Conservation (phyloP, 2,113 vertebrate species). For the Phylloscopus trochiloides region DNA sequence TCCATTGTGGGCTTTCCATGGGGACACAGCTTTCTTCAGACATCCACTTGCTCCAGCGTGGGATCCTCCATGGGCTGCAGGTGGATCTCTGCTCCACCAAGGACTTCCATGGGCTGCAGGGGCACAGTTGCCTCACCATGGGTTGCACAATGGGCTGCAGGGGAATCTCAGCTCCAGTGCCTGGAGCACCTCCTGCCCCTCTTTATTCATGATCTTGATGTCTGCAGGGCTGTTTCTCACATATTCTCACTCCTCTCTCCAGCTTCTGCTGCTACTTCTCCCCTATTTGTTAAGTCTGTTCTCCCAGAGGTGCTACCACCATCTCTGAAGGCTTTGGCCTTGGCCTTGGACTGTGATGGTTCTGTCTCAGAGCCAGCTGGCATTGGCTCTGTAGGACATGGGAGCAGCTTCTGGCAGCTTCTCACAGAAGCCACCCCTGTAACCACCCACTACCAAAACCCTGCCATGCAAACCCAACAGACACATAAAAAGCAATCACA, state of each 20-base stretch:
- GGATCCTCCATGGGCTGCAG: background rate
- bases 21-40: background rate
- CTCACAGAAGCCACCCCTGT: background rate
- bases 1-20: background rate
- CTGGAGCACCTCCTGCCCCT: background rate
- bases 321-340: background rate
- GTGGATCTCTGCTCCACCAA: background rate
- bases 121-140: background rate
- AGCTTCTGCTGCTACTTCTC: background rate
- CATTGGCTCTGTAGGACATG: background rate
- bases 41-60: background rate
- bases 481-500: background rate
- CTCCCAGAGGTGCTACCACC: background rate
- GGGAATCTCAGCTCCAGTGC: background rate
- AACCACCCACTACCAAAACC: background rate
- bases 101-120: background rate
- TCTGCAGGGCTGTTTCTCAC: background rate
- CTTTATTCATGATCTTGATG: background rate
- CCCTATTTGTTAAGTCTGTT: background rate
- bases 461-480: background rate
- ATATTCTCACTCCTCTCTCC: background rate
- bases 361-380: fast-evolving
- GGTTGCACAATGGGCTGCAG: background rate
- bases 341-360: no score
- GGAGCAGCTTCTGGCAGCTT: background rate